Conservation (phyloP, 2,888 invertebrate species). For the Tachina lurida region DNA sequence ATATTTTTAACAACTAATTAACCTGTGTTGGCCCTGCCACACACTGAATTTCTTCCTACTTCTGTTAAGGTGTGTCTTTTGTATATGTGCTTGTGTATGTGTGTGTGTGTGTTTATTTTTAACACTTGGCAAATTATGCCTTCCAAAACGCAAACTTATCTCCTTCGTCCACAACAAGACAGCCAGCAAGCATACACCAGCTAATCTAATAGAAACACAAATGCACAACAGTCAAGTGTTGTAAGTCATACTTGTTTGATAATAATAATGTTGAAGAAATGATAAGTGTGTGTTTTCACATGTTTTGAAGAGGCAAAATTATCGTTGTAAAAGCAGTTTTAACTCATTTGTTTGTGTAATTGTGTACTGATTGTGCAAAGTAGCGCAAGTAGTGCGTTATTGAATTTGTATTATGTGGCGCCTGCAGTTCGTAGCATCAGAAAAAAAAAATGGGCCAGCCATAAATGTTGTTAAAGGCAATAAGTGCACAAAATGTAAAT, state of each 20-base stretch:
- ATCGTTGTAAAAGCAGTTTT: not conserved
- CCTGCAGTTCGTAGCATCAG: slow-evolving; percentile 13
- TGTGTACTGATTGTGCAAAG: not conserved
- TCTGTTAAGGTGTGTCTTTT: slow-evolving; percentile 48
- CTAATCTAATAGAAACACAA: slow-evolving; percentile 44
- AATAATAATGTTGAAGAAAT: slow-evolving; percentile 61
- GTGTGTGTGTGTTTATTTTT: not conserved
- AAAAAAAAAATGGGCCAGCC: slow-evolving; percentile 40
- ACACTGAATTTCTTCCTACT: slow-evolving; percentile 25
- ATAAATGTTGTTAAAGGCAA: slow-evolving; percentile 14
- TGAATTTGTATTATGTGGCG: slow-evolving; percentile 47
- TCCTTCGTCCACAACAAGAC: slow-evolving; percentile 34
- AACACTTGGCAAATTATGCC: slow-evolving; percentile 58
- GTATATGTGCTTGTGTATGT: not conserved
- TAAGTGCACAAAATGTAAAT: not conserved
- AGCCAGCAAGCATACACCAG: slow-evolving; percentile 22
- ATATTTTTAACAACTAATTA: slow-evolving; percentile 63
- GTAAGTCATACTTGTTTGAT: slow-evolving; percentile 57
- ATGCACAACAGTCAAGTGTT: slow-evolving; percentile 52
- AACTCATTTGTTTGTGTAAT: not conserved
- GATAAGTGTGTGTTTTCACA: slow-evolving; percentile 31
- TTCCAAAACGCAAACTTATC: slow-evolving; percentile 53
- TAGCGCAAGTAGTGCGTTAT: not conserved
- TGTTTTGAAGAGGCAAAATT: slow-evolving; percentile 21
- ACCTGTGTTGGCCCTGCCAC: slow-evolving; percentile 58